Evolutionary conservation across 2,113 vertebrate species (phyloP), one percentile per base, ranked within the genome.

Genomic region (Chrysemys picta): DNA sequence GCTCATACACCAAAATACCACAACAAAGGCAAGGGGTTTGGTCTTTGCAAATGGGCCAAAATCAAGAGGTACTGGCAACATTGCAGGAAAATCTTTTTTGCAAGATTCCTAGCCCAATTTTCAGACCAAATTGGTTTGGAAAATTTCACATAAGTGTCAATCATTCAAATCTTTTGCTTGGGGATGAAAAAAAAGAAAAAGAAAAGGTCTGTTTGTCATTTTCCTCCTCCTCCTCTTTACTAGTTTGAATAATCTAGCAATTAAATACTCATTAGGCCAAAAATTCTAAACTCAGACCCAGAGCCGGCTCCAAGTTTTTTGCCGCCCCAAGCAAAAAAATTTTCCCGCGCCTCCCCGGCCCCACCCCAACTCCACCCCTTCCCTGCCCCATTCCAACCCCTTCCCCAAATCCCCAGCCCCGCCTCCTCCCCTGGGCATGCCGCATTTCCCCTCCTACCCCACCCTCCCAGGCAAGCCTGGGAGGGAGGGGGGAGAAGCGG

Each of bases 191-290:
- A 35, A n/a, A n/a, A n/a, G 16, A 69, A 65, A 92, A 90, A 50
- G 38, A 91, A 62, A 21, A 0, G 0, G 82, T 27, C 4, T 22
- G 3, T 16, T 0, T 1, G 2, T 5, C 5, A 2, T 1, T 4
- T 27, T 19, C 1, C 4, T 4, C 5, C 6, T 14, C 17, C 3
- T n/a, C 81, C 90, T 54, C 72, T 21, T 69, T 38, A 76, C 72
- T 27, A 14, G 0, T 4, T 90, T 79, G 69, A 50, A 21, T 78
- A 52, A 38, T 69, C 13, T 84, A 42, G 87, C 14, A 35, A 5
- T 9, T 47, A 84, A 42, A 76, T 87, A 27, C 38, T 4, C 0
- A 35, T 87, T 87, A 29, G 56, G 24, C 79, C 17, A 4, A 17
- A 76, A 87, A 21, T 81, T 35, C 69, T 21, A 89, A 14, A 89